Conservation (phyloP, 2,888 invertebrate genomes). For the Carcina quercana region DNA sequence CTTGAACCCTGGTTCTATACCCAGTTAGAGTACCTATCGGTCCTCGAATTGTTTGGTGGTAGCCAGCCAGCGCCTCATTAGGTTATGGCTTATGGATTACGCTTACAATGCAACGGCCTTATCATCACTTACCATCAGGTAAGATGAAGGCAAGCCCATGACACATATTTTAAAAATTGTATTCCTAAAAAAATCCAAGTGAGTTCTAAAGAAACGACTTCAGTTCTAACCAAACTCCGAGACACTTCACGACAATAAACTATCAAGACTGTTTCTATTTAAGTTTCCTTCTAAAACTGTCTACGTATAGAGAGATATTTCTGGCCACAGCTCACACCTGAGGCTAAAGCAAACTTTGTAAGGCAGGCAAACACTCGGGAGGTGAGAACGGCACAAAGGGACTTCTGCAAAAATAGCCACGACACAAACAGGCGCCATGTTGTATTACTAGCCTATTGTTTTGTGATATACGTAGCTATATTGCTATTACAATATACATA, state of each 20-base stretch:
- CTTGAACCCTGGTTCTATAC: no score
- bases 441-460: slow-evolving; percentile 37
- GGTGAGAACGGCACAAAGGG: slow-evolving; percentile 29
- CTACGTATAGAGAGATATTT: neutral
- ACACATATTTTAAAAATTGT: neutral
- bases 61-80: no score
- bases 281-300: neutral
- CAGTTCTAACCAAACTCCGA: no score
- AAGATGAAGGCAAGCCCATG: neutral
- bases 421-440: slow-evolving; percentile 37
- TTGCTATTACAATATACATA: no score
- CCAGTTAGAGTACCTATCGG: no score
- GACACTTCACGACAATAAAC: neutral
- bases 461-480: no score
- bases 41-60: no score
- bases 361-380: slow-evolving; percentile 23
- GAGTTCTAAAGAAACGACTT: no score
- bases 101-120: no score
- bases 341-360: slow-evolving; percentile 19
- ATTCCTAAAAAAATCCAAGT: neutral
- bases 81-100: no score
- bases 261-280: neutral
- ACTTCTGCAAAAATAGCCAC: slow-evolving; percentile 28
- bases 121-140: no score
- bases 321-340: neutral